Base-by-base conservation (phyloP, 2,113 vertebrate species). In the Brachirus orientalis region DNA sequence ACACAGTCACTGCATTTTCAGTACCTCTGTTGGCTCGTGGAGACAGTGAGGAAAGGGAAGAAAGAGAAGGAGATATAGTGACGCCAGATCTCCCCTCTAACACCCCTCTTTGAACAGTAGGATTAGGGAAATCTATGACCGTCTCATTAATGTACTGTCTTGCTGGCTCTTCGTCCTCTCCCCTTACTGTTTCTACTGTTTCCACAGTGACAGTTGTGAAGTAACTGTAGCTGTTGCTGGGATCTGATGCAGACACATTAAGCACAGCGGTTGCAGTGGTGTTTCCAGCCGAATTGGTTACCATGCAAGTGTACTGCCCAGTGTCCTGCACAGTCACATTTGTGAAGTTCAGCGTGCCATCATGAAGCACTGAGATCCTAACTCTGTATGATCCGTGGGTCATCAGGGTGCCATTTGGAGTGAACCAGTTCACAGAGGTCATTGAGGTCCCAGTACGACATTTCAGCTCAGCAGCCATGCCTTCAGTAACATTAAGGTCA, bases 271-370 rank as follows among this genome's bases (percentile, higher is more conserved):
- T 95, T 36, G 97, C 97, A 0, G 96, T 98, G 78, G 96, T 98
- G 89, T 99, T 99, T 53, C 97, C 97, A 0, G 97, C 97, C 0
- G 97, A 96, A 91, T 98, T 99, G 89, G 96, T 98, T 28, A 99
- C 97, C 96, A 99, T 98, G 86, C 97, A 99, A 11, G 97, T 98
- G 87, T 99, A 99, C 61, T 97, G 96, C 2, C 97, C 97, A 0
- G 97, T 98, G 86, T 99, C 97, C 80, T 99, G 97, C 90, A 99
- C 95, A 0, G 97, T 99, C 79, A 98, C 97, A 37, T 98, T 99
- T 83, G 97, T 98, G 89, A 99, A 98, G 84, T 99, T 99, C 69
- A 98, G 92, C 0, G 97, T 99, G 10, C 97, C 97, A 8, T 99
- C 97, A 44, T 99, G 97, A 50, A 99, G 86, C 12, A 98, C 97